Conservation (phyloP, 2,797 vertebrate species). For the Sebastes steindachneri region DNA sequence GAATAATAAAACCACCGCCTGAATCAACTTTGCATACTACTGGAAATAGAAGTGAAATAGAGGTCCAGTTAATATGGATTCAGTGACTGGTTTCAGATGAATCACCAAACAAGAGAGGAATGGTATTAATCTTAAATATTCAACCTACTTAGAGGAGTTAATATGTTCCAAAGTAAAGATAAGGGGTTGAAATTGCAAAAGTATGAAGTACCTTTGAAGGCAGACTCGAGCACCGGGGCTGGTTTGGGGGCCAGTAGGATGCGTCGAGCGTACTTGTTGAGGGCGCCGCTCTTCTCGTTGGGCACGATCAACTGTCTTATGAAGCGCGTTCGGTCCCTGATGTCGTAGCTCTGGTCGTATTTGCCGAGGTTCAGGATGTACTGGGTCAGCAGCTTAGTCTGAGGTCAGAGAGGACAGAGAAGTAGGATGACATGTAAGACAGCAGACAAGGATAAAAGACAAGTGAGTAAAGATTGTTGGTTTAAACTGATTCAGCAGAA, state of each 20-base stretch:
- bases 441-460: background rate
- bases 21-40: conserved; percentile 44
- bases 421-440: background rate
- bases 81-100: conserved; percentile 7
- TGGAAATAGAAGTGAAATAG: conserved; percentile 37
- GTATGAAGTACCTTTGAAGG: conserved; percentile 91
- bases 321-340: conserved; percentile 98
- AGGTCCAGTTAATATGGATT: conserved; percentile 17
- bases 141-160: background rate
- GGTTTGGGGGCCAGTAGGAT: conserved; percentile 97
- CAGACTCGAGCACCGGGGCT: conserved; percentile 93
- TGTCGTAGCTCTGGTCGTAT: conserved; percentile 99
- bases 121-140: background rate
- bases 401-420: background rate
- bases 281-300: conserved; percentile 93
- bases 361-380: conserved; percentile 98
- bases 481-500: background rate
- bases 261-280: conserved; percentile 96
- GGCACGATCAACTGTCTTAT: conserved; percentile 98
- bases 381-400: conserved; percentile 99
- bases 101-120: background rate
- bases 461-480: background rate
- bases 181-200: background rate
- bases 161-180: conserved; percentile 8
- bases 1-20: conserved; percentile 66